phyloP scores from a whole-genome alignment of 2,113 vertebrate genomes.

The Bothrops jararaca region DNA sequence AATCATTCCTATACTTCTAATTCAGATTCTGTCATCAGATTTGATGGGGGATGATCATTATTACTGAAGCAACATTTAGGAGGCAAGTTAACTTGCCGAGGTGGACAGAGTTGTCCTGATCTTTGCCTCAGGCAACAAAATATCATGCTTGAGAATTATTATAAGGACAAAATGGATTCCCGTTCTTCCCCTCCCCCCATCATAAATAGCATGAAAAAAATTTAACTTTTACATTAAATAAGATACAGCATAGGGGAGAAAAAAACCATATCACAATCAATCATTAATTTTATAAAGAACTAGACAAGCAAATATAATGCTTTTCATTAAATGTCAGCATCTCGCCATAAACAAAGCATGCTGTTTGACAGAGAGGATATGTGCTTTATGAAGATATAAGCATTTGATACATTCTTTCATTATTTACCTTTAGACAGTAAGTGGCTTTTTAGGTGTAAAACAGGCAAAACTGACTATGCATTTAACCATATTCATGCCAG shows the following conservation, averaged over 20 bases:
- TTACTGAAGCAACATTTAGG: not conserved
- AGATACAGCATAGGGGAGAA: not conserved
- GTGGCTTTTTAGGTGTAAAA: not conserved
- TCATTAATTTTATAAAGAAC: constrained; percentile 7
- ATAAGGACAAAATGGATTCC: not conserved
- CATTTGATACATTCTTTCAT: constrained; percentile 18
- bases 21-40: not conserved
- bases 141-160: not conserved
- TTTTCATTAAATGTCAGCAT: not conserved
- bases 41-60: not conserved
- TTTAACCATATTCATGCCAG: not conserved
- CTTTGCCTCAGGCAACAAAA: not conserved
- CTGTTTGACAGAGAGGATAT: constrained; percentile 5
- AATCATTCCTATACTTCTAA: not conserved
- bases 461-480: not conserved
- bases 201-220: not conserved
- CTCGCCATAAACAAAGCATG: not conserved
- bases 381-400: not conserved
- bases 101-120: not conserved
- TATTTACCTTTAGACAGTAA: not conserved
- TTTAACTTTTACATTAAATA: not conserved
- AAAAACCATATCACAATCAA: not conserved
- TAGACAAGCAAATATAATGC: not conserved
- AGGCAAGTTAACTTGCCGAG: not conserved
- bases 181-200: not conserved